Conservation (phyloP, 2,888 invertebrate genomes). For the Galeopsomyia nigrocyanea region DNA sequence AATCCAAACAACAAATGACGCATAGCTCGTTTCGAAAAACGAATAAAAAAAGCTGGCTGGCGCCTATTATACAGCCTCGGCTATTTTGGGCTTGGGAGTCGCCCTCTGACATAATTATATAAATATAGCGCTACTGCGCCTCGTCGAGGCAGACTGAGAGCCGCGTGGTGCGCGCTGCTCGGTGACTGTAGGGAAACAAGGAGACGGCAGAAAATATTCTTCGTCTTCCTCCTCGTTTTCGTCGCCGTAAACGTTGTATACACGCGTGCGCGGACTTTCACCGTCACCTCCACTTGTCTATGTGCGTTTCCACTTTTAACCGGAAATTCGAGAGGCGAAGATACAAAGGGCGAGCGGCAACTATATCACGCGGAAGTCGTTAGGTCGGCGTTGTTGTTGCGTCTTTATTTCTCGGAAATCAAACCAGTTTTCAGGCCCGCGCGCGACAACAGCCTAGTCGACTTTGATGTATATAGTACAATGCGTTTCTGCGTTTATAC, state of each 20-base stretch:
- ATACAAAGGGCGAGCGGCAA: slow-evolving; percentile 26
- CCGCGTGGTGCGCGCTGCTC: slow-evolving; percentile 7
- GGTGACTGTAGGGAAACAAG: slow-evolving; percentile 18
- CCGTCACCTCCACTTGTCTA: not conserved
- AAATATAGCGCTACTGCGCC: slow-evolving; percentile 54
- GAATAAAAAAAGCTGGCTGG: not conserved
- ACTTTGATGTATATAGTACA: too few species aligned
- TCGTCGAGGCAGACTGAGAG: slow-evolving; percentile 43
- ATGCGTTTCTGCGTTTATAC: too few species aligned
- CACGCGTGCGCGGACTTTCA: slow-evolving; percentile 26
- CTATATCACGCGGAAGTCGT: slow-evolving; percentile 44
- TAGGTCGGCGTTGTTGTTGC: slow-evolving; percentile 10
- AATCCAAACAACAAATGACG: too few species aligned
- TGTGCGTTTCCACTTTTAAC: slow-evolving; percentile 37
- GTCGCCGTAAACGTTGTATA: not conserved
- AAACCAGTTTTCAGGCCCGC: slow-evolving; percentile 28
- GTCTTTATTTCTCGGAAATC: slow-evolving; percentile 49
- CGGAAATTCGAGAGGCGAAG: slow-evolving; percentile 33
- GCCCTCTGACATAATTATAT: slow-evolving; percentile 65
- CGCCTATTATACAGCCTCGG: not conserved
- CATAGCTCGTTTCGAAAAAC: not conserved
- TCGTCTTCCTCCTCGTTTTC: too few species aligned
- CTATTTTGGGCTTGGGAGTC: slow-evolving; percentile 51
- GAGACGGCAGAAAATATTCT: slow-evolving; percentile 4
- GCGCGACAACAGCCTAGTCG: not conserved